Percentiles rank a stretch among this genome's conserved stretches.
These are phyloP conservation scores for Mormyrops attenuatus DNA, from an alignment of 2,797 vertebrate species.

Conservation along the genomic window DNA sequence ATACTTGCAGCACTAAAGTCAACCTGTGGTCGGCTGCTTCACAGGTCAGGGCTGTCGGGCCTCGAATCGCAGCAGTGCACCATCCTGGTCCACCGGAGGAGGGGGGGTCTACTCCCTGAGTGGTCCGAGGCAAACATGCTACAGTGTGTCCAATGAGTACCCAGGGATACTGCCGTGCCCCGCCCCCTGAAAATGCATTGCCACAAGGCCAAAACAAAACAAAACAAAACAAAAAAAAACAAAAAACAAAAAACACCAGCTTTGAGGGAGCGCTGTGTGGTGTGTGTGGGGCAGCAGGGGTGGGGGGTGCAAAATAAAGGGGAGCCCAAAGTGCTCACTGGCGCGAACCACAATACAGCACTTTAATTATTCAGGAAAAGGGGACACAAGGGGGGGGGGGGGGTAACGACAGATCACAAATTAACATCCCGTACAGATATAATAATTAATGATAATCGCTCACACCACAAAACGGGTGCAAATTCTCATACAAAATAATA, in stretches of 20 bases:
- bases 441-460: conserved; percentile 79
- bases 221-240: neutral
- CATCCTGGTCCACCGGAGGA: conserved; percentile 2
- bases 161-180: neutral
- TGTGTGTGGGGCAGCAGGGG: neutral
- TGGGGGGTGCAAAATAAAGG: neutral
- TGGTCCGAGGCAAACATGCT: conserved; percentile 1
- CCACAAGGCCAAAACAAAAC: neutral
- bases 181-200: neutral
- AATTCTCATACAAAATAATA: conserved; percentile 66
- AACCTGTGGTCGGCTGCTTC: neutral
- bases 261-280: neutral
- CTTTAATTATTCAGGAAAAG: conserved; percentile 71
- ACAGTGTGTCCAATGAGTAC: neutral
- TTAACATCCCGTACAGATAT: conserved; percentile 70
- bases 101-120: conserved; percentile 1
- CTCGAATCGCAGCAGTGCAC: neutral
- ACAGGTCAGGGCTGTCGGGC: neutral
- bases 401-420: conserved; percentile 73
- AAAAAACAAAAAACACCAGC: neutral
- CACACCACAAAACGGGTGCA: conserved; percentile 60
- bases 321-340: neutral
- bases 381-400: conserved; percentile 66
- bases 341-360: conserved; percentile 68
- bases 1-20: conserved; percentile 4